phyloP scores from a whole-genome alignment of 1,140 invertebrate genomes.

The Panagrolaimus sp. region DNA sequence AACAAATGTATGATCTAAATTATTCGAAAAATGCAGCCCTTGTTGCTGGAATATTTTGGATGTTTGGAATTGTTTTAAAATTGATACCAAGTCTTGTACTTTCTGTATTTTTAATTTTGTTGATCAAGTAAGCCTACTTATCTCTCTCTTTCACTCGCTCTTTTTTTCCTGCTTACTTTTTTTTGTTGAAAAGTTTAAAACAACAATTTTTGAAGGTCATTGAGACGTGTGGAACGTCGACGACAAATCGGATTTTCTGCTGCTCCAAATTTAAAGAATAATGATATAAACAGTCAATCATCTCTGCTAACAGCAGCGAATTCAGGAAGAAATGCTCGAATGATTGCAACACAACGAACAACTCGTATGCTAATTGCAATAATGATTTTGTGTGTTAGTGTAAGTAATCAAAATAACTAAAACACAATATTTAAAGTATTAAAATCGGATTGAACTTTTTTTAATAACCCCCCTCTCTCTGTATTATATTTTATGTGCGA shows the following conservation, averaged over 20 bases:
- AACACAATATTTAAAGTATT: neutral
- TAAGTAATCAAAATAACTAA: neutral
- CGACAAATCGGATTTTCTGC: conserved; percentile 5
- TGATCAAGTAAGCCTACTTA: neutral
- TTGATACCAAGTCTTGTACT: conserved; percentile 1
- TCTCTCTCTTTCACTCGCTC: too few species aligned
- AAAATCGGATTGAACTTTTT: too few species aligned
- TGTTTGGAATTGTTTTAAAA: conserved; percentile 5
- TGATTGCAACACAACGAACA: conserved; percentile 1
- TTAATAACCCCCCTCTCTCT: neutral
- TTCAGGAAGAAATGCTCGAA: neutral
- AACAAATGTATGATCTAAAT: neutral
- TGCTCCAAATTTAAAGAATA: neutral
- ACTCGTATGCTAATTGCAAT: conserved; percentile 8
- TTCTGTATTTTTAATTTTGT: neutral
- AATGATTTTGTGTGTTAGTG: conserved; percentile 10
- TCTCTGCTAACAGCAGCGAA: neutral
- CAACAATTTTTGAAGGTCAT: conserved; percentile 1
- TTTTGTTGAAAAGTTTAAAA: conserved; percentile 2
- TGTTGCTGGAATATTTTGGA: neutral
- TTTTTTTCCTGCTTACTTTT: too few species aligned
- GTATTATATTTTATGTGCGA: too few species aligned
- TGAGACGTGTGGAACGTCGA: conserved; percentile 6
- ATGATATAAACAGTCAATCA: neutral
- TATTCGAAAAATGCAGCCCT: neutral